Evolutionary conservation across 2,888 invertebrate species (phyloP).

Genomic region (Campopleginae sp.): DNA sequence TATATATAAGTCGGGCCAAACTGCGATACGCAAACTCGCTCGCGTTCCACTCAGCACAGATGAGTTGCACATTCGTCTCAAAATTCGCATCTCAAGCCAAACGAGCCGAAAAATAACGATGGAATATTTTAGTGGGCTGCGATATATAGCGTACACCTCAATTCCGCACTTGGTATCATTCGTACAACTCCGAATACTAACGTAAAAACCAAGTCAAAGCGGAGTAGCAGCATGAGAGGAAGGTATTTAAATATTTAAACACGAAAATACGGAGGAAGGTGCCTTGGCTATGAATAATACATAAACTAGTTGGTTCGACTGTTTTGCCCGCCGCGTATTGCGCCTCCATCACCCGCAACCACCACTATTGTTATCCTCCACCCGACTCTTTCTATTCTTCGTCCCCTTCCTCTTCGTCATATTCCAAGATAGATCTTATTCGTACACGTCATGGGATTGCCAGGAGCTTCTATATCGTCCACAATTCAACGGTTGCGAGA

Average conservation of each 20-base stretch:
- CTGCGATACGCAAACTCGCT: slow-evolving; percentile 14
- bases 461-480: slow-evolving; percentile 29
- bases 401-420: slow-evolving; percentile 47
- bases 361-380: slow-evolving; percentile 29
- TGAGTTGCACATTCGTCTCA: slow-evolving; percentile 24
- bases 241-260: slow-evolving; percentile 84
- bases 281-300: slow-evolving; percentile 80
- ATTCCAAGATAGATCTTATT: slow-evolving; percentile 39
- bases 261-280: slow-evolving; percentile 82
- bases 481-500: slow-evolving; percentile 55
- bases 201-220: slow-evolving; percentile 37
- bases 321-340: slow-evolving; percentile 44
- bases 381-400: slow-evolving; percentile 17
- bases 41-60: background rate
- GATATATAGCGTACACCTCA: slow-evolving; percentile 55
- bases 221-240: slow-evolving; percentile 69
- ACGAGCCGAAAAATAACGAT: slow-evolving; percentile 71
- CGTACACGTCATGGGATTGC: slow-evolving; percentile 20
- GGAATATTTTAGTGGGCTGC: slow-evolving; percentile 79
- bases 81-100: slow-evolving; percentile 35
- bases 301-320: slow-evolving; percentile 76
- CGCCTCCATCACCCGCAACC: slow-evolving; percentile 37
- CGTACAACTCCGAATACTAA: slow-evolving; percentile 24
- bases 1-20: slow-evolving; percentile 20
- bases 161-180: slow-evolving; percentile 33